Conservation (phyloP, 2,888 invertebrate genomes). For the Cryptocheilus praepositus region DNA sequence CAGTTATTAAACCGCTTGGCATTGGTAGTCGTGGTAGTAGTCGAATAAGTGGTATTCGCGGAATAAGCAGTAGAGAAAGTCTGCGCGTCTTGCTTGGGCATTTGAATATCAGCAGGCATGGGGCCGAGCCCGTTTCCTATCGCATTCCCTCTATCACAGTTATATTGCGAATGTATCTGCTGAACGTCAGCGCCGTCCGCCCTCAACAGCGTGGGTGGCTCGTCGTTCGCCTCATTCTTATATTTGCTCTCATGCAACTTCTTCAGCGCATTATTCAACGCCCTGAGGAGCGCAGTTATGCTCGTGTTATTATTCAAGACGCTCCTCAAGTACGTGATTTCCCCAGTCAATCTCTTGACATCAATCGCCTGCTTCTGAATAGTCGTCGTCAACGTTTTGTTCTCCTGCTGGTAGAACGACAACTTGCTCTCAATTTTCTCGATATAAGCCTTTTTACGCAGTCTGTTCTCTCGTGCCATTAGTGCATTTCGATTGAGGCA, state of each 20-base stretch:
- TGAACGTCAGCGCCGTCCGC: no score
- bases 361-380: slow-evolving; percentile 75
- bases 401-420: slow-evolving; percentile 73
- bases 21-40: no score
- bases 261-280: slow-evolving; percentile 68
- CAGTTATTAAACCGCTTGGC: no score
- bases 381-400: slow-evolving; percentile 75
- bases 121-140: no score
- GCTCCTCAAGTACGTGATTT: slow-evolving; percentile 77
- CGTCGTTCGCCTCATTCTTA: neutral
- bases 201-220: no score
- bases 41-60: no score
- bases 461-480: slow-evolving; percentile 80
- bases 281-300: slow-evolving; percentile 76
- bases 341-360: slow-evolving; percentile 76
- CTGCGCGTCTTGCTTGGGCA: no score
- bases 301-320: slow-evolving; percentile 77
- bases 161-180: no score
- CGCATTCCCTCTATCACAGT: no score
- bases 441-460: slow-evolving; percentile 79
- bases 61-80: no score
- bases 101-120: no score
- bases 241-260: slow-evolving; percentile 27
- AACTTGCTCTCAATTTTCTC: slow-evolving; percentile 77
- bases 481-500: slow-evolving; percentile 78